Base-by-base conservation (phyloP, 53 echinoderm and acorn worm genomes). In the Hippasteria phrygiana region DNA sequence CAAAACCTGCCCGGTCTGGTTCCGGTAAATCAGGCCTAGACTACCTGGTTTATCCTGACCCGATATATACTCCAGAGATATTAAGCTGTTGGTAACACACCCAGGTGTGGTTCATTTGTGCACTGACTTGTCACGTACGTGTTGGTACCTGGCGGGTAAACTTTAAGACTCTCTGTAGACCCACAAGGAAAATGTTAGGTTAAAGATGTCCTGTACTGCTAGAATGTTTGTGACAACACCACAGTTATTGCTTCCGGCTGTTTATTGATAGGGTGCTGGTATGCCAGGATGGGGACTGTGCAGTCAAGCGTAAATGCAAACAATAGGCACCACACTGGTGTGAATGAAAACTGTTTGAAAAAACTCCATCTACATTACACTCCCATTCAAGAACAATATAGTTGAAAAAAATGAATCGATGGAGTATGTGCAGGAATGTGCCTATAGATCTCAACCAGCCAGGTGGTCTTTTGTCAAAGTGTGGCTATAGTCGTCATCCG, bases 41-140 rank as follows among this genome's bases (percentile, higher is more conserved):
- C 48, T 50, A 50, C 12, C 48, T 50, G 32, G 75, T 47, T 66
- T n/a, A n/a, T 50, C 75, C 73, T 73, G 73, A 73, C 43, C 31
- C 28, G 8, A n/a, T n/a, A 18, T 43, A 31, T 75, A 75, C 75
- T 75, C 75, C 16, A 32, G 75, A 75, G 75, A 75, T 50, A 75
- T 75, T 33, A 48, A 7, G 32, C 43, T 73, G 48, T 50, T 75
- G 31, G 75, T 75, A 75, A 75, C 75, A 75, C 75, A 75, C 75
- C 75, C 75, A 75, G 75, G 51, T 75, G 51, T 75, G 75, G 75
- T 17, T 47, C 17, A 29, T 16, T 41, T 75, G 51, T 32, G 29
- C 75, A 75, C 41, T 26, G 22, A 41, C 42, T 12, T 73, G 73
- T 41, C 73, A 66, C 13, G 67, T 20, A 55, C 55, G 31, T 1